These are phyloP conservation scores for Phrixothrix hirtus DNA, from an alignment of 2,888 invertebrate genomes.

Conservation along the genomic window DNA sequence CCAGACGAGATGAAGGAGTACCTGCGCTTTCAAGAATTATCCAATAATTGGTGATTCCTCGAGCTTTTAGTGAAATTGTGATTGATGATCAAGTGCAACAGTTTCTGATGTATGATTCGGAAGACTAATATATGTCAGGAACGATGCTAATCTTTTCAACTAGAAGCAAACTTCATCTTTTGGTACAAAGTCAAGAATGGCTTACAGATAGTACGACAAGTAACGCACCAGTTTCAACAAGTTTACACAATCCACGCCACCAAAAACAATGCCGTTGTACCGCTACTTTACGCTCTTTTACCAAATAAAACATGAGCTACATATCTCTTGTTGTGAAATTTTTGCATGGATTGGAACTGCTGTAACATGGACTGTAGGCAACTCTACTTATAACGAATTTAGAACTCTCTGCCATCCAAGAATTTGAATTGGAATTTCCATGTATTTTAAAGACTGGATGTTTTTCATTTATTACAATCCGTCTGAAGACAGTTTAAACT, in stretches of 20 bases:
- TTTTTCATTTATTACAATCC: too few relatives aligned
- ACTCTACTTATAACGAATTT: background rate
- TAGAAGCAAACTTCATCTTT: too few relatives aligned
- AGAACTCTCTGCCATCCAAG: background rate
- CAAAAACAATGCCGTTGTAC: background rate
- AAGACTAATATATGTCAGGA: slow-evolving; percentile 1
- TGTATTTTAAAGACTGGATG: too few relatives aligned
- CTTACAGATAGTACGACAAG: background rate
- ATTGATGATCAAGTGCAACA: too few relatives aligned
- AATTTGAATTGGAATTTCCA: too few relatives aligned
- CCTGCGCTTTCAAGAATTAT: background rate
- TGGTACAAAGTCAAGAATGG: background rate
- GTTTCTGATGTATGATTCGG: too few relatives aligned
- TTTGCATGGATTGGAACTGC: background rate
- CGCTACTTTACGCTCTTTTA: too few relatives aligned
- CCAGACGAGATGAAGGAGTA: slow-evolving; percentile 2
- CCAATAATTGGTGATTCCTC: too few relatives aligned
- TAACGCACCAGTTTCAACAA: background rate
- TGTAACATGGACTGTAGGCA: too few relatives aligned
- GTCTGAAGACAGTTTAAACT: too few relatives aligned
- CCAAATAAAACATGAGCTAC: background rate
- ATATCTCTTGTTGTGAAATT: background rate
- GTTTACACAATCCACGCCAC: background rate
- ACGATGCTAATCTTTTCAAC: slow-evolving; percentile 1
- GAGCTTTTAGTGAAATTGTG: background rate